Percentiles rank a stretch among this genome's conserved stretches.
Evolutionary conservation across 2,888 invertebrate species (phyloP).

Genomic region (Silvanus unidentatus): DNA sequence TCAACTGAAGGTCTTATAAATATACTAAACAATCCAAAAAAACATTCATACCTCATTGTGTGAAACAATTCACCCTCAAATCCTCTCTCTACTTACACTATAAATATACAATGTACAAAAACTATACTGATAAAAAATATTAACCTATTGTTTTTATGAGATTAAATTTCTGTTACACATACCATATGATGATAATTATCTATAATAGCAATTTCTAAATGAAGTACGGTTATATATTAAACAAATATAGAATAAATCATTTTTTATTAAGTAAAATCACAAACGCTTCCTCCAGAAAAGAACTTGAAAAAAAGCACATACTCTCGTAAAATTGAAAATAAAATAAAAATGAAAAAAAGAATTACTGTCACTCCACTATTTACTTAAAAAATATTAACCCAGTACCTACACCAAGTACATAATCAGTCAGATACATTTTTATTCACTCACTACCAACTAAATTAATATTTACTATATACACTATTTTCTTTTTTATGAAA

Average conservation of each 20-base stretch:
- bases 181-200: slow-evolving; percentile 12
- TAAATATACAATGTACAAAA: slow-evolving; percentile 49
- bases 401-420: slow-evolving; percentile 35
- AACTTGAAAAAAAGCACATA: too few relatives aligned
- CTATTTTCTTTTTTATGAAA: slow-evolving; percentile 35
- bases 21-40: too few relatives aligned
- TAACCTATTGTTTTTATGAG: slow-evolving; percentile 34
- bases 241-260: slow-evolving; percentile 9
- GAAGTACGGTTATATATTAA: slow-evolving; percentile 20
- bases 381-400: slow-evolving; percentile 25
- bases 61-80: too few relatives aligned
- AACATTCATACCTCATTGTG: too few relatives aligned
- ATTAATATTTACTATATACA: slow-evolving; percentile 34
- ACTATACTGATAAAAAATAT: slow-evolving; percentile 43
- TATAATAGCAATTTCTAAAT: too few relatives aligned
- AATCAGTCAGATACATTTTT: slow-evolving; percentile 30
- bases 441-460: slow-evolving; percentile 20
- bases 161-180: slow-evolving; percentile 22
- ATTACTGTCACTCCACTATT: slow-evolving; percentile 23
- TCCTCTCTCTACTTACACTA: slow-evolving; percentile 36
- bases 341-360: slow-evolving; percentile 25
- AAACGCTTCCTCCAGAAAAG: slow-evolving; percentile 22
- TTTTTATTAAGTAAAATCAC: slow-evolving; percentile 25
- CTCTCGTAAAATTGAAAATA: too few relatives aligned
- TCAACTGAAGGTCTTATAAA: too few relatives aligned